Evolutionary conservation across 2,113 vertebrate species (phyloP).

Genomic region (Xiphophorus hellerii): DNA sequence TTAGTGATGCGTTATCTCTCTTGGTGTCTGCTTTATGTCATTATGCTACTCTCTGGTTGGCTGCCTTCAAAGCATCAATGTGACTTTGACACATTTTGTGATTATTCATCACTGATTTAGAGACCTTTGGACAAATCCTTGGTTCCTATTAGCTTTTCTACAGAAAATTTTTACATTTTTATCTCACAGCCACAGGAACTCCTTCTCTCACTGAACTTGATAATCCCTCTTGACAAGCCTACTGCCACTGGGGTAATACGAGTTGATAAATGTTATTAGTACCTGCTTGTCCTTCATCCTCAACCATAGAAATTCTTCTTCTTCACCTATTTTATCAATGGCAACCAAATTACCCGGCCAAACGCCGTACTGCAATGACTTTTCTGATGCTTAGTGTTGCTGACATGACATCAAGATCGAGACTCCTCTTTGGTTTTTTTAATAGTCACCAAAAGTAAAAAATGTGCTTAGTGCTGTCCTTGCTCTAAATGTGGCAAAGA

Average conservation of each 20-base stretch:
- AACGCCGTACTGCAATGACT: neutral
- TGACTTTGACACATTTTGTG: neutral
- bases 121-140: neutral
- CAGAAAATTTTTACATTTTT: neutral
- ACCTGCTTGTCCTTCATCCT: neutral
- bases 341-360: neutral
- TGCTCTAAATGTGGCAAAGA: no score
- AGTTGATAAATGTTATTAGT: neutral
- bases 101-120: neutral
- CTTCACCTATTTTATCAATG: neutral
- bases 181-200: constrained; percentile 1
- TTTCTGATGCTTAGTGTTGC: neutral
- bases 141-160: neutral
- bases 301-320: neutral
- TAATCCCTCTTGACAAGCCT: constrained; percentile 8
- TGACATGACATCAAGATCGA: no score
- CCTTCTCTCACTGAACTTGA: neutral
- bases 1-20: constrained; percentile 7
- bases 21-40: neutral
- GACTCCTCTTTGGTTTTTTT: no score
- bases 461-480: no score
- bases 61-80: neutral
- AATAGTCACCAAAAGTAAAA: no score
- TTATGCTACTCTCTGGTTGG: neutral
- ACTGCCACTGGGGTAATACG: neutral